Percentiles rank a stretch among this genome's conserved stretches.
Conservation (phyloP, 2,113 vertebrate species). For the Lophotis ruficrista region DNA sequence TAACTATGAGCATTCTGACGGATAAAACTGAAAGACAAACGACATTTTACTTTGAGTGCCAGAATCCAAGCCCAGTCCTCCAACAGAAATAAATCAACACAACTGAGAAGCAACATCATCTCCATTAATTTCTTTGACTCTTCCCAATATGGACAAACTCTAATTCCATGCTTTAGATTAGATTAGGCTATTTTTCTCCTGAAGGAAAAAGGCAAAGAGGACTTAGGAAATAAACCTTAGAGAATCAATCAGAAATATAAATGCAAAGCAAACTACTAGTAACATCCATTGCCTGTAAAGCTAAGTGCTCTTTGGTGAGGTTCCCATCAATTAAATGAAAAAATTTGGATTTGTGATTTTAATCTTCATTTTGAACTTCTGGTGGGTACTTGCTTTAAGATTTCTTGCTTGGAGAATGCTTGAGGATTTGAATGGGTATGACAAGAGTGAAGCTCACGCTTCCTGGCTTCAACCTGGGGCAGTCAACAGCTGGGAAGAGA, state of each 20-base stretch:
- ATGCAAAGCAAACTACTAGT: neutral
- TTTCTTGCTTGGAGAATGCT: neutral
- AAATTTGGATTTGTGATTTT: neutral
- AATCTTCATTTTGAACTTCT: neutral
- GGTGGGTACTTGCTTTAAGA: neutral
- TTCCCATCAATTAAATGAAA: neutral
- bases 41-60: neutral
- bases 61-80: neutral
- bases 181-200: neutral
- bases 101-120: neutral
- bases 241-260: neutral
- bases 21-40: neutral
- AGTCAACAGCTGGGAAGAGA: neutral
- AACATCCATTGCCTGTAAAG: neutral
- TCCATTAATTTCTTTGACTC: neutral
- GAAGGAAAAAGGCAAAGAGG: neutral
- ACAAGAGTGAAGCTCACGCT: neutral
- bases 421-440: accelerated
- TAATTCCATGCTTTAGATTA: neutral
- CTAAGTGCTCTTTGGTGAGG: neutral
- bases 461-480: neutral
- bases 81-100: neutral
- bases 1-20: neutral
- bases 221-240: neutral
- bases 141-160: neutral